These are phyloP conservation scores for Shargacucullia verbasci DNA, from an alignment of 2,888 invertebrate genomes.

Conservation along the genomic window DNA sequence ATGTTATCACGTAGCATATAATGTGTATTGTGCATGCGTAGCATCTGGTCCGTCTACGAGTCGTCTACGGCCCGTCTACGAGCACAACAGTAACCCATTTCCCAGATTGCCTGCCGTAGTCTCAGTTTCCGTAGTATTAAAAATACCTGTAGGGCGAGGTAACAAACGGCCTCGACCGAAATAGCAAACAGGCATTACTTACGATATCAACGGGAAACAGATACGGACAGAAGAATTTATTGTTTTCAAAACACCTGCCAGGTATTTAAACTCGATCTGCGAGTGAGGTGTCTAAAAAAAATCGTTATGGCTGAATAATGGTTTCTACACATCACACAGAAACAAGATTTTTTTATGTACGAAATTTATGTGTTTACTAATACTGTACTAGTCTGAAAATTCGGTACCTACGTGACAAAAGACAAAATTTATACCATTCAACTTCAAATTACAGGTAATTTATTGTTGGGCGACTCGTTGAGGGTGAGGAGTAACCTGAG, in stretches of 20 bases:
- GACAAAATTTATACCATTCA: too few relatives aligned
- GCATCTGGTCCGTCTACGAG: constrained; percentile 6
- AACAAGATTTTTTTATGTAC: constrained; percentile 1
- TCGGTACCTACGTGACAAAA: not conserved
- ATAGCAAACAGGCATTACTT: constrained; percentile 39
- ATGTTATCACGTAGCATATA: too few relatives aligned
- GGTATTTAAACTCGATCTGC: constrained; percentile 20
- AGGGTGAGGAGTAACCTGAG: too few relatives aligned
- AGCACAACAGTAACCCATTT: not conserved
- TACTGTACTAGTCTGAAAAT: not conserved
- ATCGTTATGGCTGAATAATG: constrained; percentile 22
- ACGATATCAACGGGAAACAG: constrained; percentile 43
- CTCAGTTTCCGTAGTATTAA: not conserved
- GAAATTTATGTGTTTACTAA: not conserved
- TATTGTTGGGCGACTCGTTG: too few relatives aligned
- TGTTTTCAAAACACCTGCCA: constrained; percentile 36
- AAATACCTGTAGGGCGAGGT: constrained; percentile 31
- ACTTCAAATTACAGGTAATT: too few relatives aligned
- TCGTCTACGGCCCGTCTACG: too few relatives aligned
- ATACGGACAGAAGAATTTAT: constrained; percentile 38
- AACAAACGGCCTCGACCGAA: constrained; percentile 43
- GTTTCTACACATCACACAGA: constrained; percentile 4
- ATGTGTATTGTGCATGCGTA: constrained; percentile 10
- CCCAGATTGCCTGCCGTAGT: constrained; percentile 5
- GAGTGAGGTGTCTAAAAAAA: constrained; percentile 21